Conservation (phyloP, 2,888 invertebrate genomes). For the Caenorhabditis imperialis region DNA sequence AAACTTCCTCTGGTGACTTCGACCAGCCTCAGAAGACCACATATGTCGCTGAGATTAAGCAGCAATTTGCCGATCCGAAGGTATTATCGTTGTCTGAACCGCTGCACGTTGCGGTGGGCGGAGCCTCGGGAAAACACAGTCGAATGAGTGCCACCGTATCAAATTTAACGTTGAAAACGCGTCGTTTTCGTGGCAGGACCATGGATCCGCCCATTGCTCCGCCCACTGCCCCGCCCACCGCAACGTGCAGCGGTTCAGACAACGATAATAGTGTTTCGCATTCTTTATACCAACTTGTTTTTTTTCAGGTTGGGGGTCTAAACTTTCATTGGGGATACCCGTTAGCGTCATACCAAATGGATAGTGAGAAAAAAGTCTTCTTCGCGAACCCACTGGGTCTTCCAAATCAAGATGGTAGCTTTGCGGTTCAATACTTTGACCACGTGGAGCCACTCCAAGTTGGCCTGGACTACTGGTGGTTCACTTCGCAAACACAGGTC, state of each 20-base stretch:
- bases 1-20: neutral
- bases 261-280: too few species aligned
- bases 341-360: neutral
- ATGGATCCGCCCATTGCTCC: too few species aligned
- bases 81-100: too few species aligned
- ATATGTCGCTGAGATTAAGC: conserved; percentile 5
- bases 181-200: too few species aligned
- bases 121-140: neutral
- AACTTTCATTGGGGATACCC: conserved; percentile 24
- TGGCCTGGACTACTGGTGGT: conserved; percentile 21
- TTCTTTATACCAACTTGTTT: too few species aligned
- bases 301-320: too few species aligned
- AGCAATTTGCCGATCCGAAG: too few species aligned
- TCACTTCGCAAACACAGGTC: conserved; percentile 5
- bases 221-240: too few species aligned
- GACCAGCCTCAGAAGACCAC: conserved; percentile 19
- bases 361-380: conserved; percentile 1
- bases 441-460: conserved; percentile 36
- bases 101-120: too few species aligned
- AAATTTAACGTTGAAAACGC: too few species aligned
- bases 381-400: conserved; percentile 14
- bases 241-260: too few species aligned
- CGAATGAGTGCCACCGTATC: too few species aligned
- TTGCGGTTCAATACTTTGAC: conserved; percentile 9
- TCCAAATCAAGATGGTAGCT: neutral